Conservation (phyloP, 2,113 vertebrate species). For the Marmota flaviventris region DNA sequence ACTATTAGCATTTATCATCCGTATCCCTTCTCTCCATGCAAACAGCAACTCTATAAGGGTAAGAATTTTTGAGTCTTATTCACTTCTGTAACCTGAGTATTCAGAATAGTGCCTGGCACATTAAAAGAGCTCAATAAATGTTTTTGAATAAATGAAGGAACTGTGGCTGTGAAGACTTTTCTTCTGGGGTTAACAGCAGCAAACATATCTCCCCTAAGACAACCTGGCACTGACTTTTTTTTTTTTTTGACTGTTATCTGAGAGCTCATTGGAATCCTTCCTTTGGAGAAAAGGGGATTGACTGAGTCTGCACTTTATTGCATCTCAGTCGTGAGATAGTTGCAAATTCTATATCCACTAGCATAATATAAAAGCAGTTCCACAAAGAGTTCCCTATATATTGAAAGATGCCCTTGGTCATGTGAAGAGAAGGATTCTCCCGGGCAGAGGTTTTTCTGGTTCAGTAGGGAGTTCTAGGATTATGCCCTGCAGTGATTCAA, state of each 20-base stretch:
- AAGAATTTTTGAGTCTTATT: background rate
- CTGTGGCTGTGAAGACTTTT: background rate
- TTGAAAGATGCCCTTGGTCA: conserved; percentile 20
- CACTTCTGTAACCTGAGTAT: background rate
- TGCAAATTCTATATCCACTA: conserved; percentile 9
- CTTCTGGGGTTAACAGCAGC: background rate
- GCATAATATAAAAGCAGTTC: background rate
- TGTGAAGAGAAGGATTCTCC: background rate
- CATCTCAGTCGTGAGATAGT: background rate
- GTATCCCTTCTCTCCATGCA: background rate
- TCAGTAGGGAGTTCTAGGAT: background rate
- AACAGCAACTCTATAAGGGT: background rate
- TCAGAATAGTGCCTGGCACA: background rate
- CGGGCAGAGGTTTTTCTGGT: background rate
- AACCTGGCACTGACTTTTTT: background rate
- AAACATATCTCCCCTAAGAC: background rate
- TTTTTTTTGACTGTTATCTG: background rate
- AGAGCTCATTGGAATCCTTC: conserved; percentile 36
- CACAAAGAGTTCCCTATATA: background rate
- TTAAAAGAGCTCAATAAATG: conserved; percentile 54
- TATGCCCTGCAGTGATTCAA: background rate
- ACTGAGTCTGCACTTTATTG: background rate
- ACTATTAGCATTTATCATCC: background rate
- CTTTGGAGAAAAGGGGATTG: background rate
- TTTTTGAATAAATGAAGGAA: conserved; percentile 53